A percentile compares a stretch with the other conserved stretches of the same genome.
phyloP scores from a whole-genome alignment of 2,797 vertebrate species.

The Salarias fasciatus region DNA sequence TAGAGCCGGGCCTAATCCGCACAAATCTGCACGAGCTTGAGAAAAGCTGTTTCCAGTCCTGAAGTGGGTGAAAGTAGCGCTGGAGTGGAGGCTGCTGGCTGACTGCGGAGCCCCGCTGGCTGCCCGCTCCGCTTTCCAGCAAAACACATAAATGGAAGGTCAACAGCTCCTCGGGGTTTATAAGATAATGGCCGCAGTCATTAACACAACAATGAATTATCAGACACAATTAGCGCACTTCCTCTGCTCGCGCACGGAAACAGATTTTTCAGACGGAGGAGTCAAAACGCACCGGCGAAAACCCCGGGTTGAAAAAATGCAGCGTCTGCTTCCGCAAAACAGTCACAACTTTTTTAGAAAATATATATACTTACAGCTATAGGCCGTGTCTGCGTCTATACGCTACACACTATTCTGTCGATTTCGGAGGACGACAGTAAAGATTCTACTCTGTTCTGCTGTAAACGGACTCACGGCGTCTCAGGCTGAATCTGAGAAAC shows the following conservation, averaged over 20 bases:
- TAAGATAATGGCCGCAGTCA: slow-evolving; percentile 60
- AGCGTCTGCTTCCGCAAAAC: too few relatives aligned
- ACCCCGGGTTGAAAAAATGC: too few relatives aligned
- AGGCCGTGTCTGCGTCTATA: too few relatives aligned
- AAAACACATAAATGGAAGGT: slow-evolving; percentile 72
- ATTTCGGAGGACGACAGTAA: too few relatives aligned
- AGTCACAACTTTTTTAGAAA: too few relatives aligned
- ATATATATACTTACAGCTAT: too few relatives aligned
- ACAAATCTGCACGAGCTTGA: slow-evolving; percentile 77
- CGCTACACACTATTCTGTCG: too few relatives aligned
- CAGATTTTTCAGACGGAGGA: slow-evolving; percentile 4
- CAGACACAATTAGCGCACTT: slow-evolving; percentile 20
- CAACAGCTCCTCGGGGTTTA: slow-evolving; percentile 66
- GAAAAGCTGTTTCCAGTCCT: slow-evolving; percentile 79
- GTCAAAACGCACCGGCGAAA: background rate
- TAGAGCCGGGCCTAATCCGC: slow-evolving; percentile 72
- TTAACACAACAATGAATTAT: slow-evolving; percentile 57
- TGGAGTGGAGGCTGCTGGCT: slow-evolving; percentile 76
- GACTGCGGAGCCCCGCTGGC: slow-evolving; percentile 66
- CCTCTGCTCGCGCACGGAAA: too few relatives aligned
- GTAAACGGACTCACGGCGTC: too few relatives aligned
- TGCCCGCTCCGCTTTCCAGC: slow-evolving; percentile 68
- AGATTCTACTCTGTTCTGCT: too few relatives aligned
- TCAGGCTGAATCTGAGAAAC: too few relatives aligned
- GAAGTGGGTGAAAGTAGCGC: slow-evolving; percentile 74